Conservation (phyloP, 2,113 vertebrate species). For the Oxyura jamaicensis region DNA sequence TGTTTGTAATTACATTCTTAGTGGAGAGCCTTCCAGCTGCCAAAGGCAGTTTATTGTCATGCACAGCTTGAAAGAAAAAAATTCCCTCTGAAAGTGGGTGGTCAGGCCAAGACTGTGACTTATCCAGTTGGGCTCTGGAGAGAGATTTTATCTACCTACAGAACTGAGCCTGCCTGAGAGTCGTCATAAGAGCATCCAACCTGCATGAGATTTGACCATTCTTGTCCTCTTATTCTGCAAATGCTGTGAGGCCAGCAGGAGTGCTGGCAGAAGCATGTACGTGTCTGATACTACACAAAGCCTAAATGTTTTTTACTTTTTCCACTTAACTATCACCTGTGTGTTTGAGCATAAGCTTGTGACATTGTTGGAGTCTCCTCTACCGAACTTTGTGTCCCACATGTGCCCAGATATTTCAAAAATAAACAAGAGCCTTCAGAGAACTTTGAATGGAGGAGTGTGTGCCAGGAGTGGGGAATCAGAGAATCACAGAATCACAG, state of each 20-base stretch:
- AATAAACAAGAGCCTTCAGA: not conserved
- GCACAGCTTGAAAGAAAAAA: not conserved
- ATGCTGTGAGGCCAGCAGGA: not conserved
- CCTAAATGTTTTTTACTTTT: not conserved
- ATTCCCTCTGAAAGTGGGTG: not conserved
- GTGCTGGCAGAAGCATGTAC: not conserved
- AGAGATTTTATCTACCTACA: not conserved
- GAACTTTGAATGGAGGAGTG: not conserved
- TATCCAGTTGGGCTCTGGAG: not conserved
- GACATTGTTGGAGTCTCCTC: not conserved
- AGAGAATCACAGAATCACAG: too few species aligned
- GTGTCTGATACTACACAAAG: not conserved
- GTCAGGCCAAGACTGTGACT: not conserved
- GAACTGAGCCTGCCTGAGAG: not conserved
- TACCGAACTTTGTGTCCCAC: not conserved
- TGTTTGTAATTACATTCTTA: not conserved
- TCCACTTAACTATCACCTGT: not conserved
- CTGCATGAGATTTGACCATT: not conserved
- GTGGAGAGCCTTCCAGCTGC: not conserved
- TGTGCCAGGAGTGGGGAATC: not conserved
- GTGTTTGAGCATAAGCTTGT: not conserved
- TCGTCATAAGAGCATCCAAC: not conserved
- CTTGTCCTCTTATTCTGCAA: not conserved
- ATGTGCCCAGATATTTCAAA: not conserved
- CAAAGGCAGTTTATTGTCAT: constrained; percentile 6